Percentiles rank a stretch among this genome's conserved stretches.
phyloP scores from a whole-genome alignment of 2,113 vertebrate genomes.

The Antechinus stuartii region DNA sequence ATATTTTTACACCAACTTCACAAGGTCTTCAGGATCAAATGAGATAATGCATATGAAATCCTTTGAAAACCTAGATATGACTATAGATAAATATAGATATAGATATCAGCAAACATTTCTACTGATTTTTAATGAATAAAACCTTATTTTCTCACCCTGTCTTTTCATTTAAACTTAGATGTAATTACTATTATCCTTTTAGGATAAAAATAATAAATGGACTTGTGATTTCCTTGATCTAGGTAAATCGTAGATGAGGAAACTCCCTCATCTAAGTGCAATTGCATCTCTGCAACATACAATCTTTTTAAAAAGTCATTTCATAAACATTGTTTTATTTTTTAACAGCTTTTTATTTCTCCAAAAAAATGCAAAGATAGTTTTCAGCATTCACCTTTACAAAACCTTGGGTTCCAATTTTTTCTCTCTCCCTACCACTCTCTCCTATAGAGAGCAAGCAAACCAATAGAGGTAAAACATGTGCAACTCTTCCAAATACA shows the following conservation, averaged over 20 bases:
- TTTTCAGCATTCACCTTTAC: no score
- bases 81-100: neutral
- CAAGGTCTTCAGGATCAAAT: neutral
- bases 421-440: no score
- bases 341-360: no score
- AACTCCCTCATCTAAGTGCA: neutral
- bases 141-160: neutral
- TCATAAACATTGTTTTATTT: no score
- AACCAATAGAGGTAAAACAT: no score
- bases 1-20: neutral
- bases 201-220: neutral
- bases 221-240: neutral
- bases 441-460: no score
- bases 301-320: no score
- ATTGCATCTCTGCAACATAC: neutral
- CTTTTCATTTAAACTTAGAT: neutral
- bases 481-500: no score
- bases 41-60: neutral
- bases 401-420: no score
- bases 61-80: neutral
- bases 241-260: neutral
- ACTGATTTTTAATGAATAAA: neutral
- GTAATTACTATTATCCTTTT: no score
- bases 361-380: no score
- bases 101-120: neutral